Evolutionary conservation across 2,797 vertebrate species (phyloP), one percentile per base, ranked within the genome.

Genomic region (Dendrocincla fuliginosa): DNA sequence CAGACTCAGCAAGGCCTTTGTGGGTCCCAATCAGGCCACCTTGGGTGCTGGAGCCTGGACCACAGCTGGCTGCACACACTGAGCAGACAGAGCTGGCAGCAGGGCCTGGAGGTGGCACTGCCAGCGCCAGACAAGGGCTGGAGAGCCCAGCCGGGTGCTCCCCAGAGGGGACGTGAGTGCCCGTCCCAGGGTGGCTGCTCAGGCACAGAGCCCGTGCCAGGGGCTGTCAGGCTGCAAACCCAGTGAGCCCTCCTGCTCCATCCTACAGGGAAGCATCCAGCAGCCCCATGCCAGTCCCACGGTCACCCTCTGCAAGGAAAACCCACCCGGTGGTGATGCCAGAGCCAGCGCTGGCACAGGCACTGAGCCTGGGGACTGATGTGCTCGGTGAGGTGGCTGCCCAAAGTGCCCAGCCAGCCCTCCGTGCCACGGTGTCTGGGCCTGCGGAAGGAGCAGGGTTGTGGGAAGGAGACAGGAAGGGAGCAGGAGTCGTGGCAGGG

Each of bases 381-480:
- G 37, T 52, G 71, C 42, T 35, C 1, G 0, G 39, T 32, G 22
- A 65, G 59, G 57, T 22, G 4, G 53, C 63, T 59, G 71, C 76
- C 19, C 11, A 1, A n/a, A 57, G 37, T 6, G 5, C 19, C 27
- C 16, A 28, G 39, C 47, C 91, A 91, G 78, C 56, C 16, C 25
- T 89, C 57, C 53, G 37, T 10, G 4, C 44, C 24, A 3, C 1
- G 0, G n/a, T 0, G 33, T 90, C 95, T 95, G 91, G 53, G 74
- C 24, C 42, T 86, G 91, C 24, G 3, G 95, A 96, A 95, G 47
- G 22, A 93, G 61, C 33, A 24, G 87, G 47, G 93, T 8, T 97
- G 97, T 86, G 96, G 95, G 69, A 97, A 97, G 90, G 67, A 96
- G 97, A 95, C 96, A 96, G 98, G 97, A 98, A 98, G 97, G 94